phyloP scores from a whole-genome alignment of 2,797 vertebrate genomes.

The Masticophis lateralis region DNA sequence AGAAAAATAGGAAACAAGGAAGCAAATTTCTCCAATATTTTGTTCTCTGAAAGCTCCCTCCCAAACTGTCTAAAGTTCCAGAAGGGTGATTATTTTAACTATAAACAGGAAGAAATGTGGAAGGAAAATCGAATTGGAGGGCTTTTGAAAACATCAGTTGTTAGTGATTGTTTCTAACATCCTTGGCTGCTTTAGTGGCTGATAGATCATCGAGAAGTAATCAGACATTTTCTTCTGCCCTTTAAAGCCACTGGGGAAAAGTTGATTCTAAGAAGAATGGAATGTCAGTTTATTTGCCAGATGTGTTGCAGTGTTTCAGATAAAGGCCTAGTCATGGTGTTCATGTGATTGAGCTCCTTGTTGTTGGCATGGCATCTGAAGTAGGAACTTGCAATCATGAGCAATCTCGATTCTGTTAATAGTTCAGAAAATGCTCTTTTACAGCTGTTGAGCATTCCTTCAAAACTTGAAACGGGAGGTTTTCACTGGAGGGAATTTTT shows the following conservation, averaged over 20 bases:
- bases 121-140: not conserved
- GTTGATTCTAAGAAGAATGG: not conserved
- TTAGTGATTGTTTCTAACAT: rapidly evolving
- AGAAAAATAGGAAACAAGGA: not conserved
- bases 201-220: not conserved
- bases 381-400: not conserved
- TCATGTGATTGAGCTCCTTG: not conserved
- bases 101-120: not conserved
- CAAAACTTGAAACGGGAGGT: not conserved
- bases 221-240: not conserved
- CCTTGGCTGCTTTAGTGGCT: not conserved
- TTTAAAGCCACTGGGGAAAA: not conserved
- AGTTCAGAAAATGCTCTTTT: not conserved
- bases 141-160: not conserved
- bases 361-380: not conserved
- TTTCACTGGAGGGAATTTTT: not conserved
- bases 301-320: not conserved
- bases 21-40: constrained; percentile 1
- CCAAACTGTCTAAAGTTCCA: not conserved
- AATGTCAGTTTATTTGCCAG: not conserved
- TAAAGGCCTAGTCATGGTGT: not conserved
- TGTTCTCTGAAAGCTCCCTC: not conserved
- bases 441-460: not conserved
- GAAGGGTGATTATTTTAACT: constrained; percentile 22
- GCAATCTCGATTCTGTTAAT: not conserved